A percentile compares a stretch with the other conserved stretches of the same genome.
phyloP scores from a whole-genome alignment of 2,797 vertebrate species.

The Allobates femoralis region DNA sequence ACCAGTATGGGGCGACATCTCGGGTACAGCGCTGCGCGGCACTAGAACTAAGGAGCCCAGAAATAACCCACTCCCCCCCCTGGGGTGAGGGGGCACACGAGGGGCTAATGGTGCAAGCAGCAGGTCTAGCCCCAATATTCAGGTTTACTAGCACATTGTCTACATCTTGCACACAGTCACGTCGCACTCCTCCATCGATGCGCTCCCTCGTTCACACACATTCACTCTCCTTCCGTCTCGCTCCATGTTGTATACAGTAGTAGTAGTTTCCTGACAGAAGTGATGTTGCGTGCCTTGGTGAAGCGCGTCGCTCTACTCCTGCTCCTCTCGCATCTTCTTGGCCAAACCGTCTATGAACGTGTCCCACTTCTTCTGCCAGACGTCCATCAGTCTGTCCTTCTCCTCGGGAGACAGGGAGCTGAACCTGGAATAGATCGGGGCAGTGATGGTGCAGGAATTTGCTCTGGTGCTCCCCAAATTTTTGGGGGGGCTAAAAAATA shows the following conservation, averaged over 20 bases:
- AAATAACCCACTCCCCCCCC: no score
- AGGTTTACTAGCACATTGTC: neutral
- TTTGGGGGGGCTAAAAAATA: no score
- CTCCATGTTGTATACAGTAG: neutral
- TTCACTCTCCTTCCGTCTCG: conserved; percentile 13
- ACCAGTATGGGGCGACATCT: neutral
- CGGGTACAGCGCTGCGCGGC: no score
- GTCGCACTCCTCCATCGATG: neutral
- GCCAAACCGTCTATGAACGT: conserved; percentile 77
- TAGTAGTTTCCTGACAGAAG: neutral
- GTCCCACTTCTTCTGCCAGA: conserved; percentile 88
- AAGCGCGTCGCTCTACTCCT: conserved; percentile 41
- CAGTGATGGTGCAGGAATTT: no score
- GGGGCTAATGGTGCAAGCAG: neutral
- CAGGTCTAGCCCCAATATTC: neutral
- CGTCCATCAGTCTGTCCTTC: conserved; percentile 72
- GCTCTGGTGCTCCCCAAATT: no score
- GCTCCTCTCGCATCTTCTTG: conserved; percentile 50
- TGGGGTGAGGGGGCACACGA: neutral
- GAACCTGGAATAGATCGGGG: conserved; percentile 76
- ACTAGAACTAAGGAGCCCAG: no score
- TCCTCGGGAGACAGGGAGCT: conserved; percentile 78
- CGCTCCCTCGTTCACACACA: neutral
- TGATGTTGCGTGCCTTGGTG: neutral
- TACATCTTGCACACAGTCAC: neutral